A percentile compares a stretch with the other conserved stretches of the same genome.
These are phyloP conservation scores for Limosa lapponica DNA, from an alignment of 2,797 vertebrate species.

Conservation along the genomic window DNA sequence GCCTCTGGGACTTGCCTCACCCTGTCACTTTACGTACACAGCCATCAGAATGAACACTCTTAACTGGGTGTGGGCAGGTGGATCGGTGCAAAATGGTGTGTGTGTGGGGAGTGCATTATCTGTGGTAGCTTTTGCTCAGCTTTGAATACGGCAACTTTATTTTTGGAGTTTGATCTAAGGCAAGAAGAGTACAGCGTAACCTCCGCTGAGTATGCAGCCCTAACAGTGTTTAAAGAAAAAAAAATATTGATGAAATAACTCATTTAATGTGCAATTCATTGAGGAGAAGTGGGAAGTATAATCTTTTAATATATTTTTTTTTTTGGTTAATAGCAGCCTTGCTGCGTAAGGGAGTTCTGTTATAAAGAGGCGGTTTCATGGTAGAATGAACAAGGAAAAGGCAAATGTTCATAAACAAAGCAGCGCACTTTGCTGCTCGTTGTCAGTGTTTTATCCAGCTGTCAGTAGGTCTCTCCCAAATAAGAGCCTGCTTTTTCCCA, in stretches of 20 bases:
- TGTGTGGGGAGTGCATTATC: not conserved
- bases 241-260: not conserved
- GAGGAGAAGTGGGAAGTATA: not conserved
- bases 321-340: not conserved
- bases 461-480: not conserved
- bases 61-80: not conserved
- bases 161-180: not conserved
- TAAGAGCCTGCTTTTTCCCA: not conserved
- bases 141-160: not conserved
- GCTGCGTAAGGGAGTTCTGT: not conserved
- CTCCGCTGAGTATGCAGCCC: not conserved
- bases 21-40: too few species aligned
- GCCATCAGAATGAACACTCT: not conserved
- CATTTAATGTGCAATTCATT: not conserved
- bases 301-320: not conserved
- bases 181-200: not conserved
- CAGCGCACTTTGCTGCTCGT: not conserved
- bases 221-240: not conserved
- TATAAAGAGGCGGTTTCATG: not conserved
- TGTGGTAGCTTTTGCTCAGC: not conserved
- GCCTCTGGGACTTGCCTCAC: not conserved
- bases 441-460: not conserved
- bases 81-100: not conserved
- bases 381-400: not conserved
- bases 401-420: not conserved